Conservation (phyloP, 2,888 invertebrate species). For the Campoplex nolae region DNA sequence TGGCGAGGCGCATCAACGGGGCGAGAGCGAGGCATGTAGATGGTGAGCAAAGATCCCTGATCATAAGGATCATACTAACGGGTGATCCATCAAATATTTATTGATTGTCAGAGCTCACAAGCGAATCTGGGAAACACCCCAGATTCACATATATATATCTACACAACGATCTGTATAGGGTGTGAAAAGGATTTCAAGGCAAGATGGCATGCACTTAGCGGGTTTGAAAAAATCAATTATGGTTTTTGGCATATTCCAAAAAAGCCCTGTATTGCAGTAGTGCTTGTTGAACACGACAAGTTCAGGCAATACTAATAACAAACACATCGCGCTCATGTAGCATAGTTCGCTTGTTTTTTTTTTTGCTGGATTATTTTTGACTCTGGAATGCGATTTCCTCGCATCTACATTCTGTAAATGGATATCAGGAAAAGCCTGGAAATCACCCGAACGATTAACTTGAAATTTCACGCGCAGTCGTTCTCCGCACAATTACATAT, state of each 20-base stretch:
- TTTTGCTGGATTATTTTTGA: not conserved
- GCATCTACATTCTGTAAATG: not conserved
- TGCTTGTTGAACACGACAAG: not conserved
- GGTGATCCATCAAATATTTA: slow-evolving; percentile 71
- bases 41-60: slow-evolving; percentile 58
- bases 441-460: not conserved
- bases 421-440: not conserved
- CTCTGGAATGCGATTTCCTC: not conserved
- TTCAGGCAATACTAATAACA: not conserved
- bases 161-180: not conserved
- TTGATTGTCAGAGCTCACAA: slow-evolving; percentile 57
- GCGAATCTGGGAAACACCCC: slow-evolving; percentile 24
- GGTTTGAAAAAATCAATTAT: not conserved
- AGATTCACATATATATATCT: not conserved
- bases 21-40: slow-evolving; percentile 16
- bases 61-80: slow-evolving; percentile 66
- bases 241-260: not conserved
- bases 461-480: not conserved
- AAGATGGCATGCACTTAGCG: not conserved
- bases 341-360: not conserved
- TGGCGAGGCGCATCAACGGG: not conserved
- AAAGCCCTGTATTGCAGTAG: not conserved
- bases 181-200: not conserved
- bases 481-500: no score
- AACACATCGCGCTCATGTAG: not conserved